phyloP scores from a whole-genome alignment of 2,888 invertebrate genomes.

The Hymenopus coronatus region DNA sequence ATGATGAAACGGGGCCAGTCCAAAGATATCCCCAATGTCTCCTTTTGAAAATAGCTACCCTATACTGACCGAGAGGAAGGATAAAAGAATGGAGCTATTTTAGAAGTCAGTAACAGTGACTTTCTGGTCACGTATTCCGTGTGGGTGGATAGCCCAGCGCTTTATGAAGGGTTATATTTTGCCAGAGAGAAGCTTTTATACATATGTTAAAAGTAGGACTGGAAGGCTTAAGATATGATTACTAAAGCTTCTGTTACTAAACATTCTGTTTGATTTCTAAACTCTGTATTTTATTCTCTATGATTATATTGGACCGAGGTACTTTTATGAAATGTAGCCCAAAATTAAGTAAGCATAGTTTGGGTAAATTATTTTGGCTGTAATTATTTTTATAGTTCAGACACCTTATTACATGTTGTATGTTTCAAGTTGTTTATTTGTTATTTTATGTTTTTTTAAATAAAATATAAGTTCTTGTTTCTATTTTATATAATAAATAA shows the following conservation, averaged over 20 bases:
- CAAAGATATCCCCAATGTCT: not conserved
- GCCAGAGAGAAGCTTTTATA: not conserved
- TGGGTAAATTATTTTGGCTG: too few relatives aligned
- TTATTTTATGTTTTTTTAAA: too few relatives aligned
- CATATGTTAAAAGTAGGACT: not conserved
- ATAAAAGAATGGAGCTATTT: not conserved
- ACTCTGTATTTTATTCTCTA: not conserved
- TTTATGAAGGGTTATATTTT: not conserved
- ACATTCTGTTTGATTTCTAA: not conserved
- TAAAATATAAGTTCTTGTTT: too few relatives aligned
- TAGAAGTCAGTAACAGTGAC: not conserved
- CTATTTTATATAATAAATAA: too few relatives aligned
- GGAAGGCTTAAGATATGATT: not conserved
- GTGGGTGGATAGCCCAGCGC: not conserved
- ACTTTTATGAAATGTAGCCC: too few relatives aligned
- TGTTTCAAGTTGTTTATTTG: too few relatives aligned
- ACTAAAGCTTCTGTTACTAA: not conserved
- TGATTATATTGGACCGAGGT: too few relatives aligned
- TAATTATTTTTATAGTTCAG: too few relatives aligned
- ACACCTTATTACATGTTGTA: too few relatives aligned
- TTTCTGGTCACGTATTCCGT: not conserved
- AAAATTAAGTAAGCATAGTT: too few relatives aligned
- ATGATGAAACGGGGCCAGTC: not conserved
- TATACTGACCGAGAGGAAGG: not conserved
- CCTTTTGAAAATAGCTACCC: not conserved